phyloP scores from a whole-genome alignment of 2,888 invertebrate genomes.

The Arctia plantaginis region DNA sequence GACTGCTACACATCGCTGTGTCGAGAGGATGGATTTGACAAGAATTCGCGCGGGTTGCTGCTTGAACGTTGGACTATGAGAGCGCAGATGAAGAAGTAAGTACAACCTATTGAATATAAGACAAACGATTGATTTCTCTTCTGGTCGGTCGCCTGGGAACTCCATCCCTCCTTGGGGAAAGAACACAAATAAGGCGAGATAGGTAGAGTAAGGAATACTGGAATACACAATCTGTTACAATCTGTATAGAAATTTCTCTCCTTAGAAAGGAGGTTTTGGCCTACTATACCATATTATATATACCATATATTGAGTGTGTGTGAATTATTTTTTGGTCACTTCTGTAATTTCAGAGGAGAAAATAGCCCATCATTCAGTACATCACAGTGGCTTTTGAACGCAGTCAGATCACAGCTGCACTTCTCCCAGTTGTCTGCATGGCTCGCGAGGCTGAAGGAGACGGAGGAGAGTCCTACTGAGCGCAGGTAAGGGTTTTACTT shows the following conservation, averaged over 20 bases:
- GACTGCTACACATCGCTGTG: conserved; percentile 85
- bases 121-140: no score
- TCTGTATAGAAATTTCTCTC: no score
- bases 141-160: no score
- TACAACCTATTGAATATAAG: not conserved
- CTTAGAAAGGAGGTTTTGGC: no score
- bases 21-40: conserved; percentile 70
- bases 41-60: conserved; percentile 84
- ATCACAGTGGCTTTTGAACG: conserved; percentile 93
- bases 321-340: not conserved
- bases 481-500: conserved; percentile 68
- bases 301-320: no score
- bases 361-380: conserved; percentile 80
- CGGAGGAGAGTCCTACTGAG: conserved; percentile 71
- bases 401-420: conserved; percentile 97
- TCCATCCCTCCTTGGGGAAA: no score
- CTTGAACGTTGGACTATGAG: conserved; percentile 94
- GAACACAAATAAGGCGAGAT: no score
- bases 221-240: no score
- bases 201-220: no score
- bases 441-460: conserved; percentile 86
- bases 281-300: no score
- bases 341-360: conserved; percentile 70
- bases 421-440: conserved; percentile 99
- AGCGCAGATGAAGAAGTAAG: conserved; percentile 82